Evolutionary conservation across 2,797 vertebrate genomes (phyloP).

Genomic region (Pyrrhura leucotis): DNA sequence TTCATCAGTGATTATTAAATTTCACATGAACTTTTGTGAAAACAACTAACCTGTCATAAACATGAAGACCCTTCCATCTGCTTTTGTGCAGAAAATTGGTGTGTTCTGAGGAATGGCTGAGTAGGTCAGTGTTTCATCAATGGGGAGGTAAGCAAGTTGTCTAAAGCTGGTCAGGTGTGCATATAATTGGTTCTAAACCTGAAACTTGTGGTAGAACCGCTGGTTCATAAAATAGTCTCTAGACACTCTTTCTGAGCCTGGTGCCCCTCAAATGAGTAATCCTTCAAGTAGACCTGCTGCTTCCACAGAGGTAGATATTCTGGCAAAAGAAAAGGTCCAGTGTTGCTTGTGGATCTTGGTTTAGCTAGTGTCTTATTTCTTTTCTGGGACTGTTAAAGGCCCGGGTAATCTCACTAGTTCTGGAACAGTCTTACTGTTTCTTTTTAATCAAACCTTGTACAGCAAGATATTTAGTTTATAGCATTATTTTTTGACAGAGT

Average conservation of each 20-base stretch:
- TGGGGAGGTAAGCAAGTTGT: background rate
- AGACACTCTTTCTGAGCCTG: background rate
- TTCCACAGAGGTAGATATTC: background rate
- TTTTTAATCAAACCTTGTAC: background rate
- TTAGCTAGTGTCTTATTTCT: background rate
- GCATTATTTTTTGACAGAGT: background rate
- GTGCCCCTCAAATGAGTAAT: background rate
- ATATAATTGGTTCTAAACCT: background rate
- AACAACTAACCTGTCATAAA: background rate
- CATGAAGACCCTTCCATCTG: background rate
- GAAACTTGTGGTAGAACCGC: background rate
- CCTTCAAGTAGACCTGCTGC: background rate
- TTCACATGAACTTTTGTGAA: background rate
- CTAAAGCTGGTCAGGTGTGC: background rate
- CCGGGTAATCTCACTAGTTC: background rate
- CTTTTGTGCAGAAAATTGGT: background rate
- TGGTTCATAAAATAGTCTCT: background rate
- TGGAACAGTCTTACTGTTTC: background rate
- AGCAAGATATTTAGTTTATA: background rate
- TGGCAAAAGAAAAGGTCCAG: background rate
- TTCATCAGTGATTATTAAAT: background rate
- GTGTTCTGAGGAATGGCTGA: background rate
- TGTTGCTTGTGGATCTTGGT: background rate
- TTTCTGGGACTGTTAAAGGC: fast-evolving
- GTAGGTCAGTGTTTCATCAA: background rate